phyloP scores from a whole-genome alignment of 2,797 vertebrate genomes.

The Chloroceryle amazona region DNA sequence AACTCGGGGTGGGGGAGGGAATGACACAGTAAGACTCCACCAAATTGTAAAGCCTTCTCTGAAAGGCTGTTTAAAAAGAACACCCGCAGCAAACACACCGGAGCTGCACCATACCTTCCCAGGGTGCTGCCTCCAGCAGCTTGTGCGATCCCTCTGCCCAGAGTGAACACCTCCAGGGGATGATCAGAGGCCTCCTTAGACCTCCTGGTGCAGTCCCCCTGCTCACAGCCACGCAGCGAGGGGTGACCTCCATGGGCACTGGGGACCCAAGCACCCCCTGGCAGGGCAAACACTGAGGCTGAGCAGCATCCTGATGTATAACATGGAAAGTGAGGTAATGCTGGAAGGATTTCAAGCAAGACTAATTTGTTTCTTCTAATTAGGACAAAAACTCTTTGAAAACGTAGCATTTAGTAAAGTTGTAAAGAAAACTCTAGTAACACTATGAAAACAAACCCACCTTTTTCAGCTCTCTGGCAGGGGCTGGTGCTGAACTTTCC shows the following conservation, averaged over 20 bases:
- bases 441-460: accelerated
- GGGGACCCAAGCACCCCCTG: neutral
- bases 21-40: neutral
- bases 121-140: neutral
- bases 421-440: neutral
- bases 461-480: neutral
- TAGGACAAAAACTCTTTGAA: neutral
- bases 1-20: too few relatives aligned
- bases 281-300: accelerated
- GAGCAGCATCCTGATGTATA: accelerated
- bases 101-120: accelerated
- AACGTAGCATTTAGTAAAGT: neutral
- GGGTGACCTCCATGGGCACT: accelerated
- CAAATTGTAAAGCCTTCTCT: neutral
- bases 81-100: too few relatives aligned
- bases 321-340: accelerated
- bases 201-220: neutral
- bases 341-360: neutral
- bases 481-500: neutral
- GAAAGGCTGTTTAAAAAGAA: neutral
- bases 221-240: accelerated
- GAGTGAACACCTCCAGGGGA: neutral
- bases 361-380: neutral
- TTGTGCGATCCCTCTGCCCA: too few relatives aligned
- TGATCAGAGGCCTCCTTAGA: neutral